Conservation (phyloP, 2,888 invertebrate species). For the Melipona bicolor region DNA sequence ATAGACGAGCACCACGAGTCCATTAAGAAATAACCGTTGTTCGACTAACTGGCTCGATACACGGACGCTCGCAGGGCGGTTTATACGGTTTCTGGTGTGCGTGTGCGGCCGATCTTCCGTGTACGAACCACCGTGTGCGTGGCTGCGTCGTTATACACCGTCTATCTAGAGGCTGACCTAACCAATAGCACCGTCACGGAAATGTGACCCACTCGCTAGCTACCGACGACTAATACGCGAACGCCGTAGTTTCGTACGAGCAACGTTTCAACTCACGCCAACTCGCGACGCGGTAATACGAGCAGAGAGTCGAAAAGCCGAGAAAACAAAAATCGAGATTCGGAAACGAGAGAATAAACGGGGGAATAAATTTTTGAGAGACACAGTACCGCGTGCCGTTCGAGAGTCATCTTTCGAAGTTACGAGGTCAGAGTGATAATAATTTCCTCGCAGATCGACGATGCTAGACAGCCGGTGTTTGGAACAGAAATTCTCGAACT, state of each 20-base stretch:
- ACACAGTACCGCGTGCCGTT: too few species aligned
- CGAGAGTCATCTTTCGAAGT: neutral
- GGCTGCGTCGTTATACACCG: constrained; percentile 31
- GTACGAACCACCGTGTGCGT: neutral
- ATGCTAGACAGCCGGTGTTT: neutral
- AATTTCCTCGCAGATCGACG: neutral
- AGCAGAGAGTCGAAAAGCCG: neutral
- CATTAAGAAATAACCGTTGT: constrained; percentile 74
- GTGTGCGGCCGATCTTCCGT: constrained; percentile 21
- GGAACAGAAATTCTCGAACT: neutral
- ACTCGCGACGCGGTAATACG: neutral
- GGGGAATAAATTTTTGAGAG: too few species aligned
- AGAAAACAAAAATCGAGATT: neutral
- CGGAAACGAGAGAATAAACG: neutral
- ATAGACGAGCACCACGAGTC: constrained; percentile 67
- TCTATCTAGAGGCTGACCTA: constrained; percentile 49
- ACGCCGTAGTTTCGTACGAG: constrained; percentile 21
- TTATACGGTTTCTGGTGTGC: constrained; percentile 36
- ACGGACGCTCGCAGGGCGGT: constrained; percentile 47
- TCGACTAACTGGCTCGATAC: constrained; percentile 66
- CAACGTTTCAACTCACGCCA: constrained; percentile 6
- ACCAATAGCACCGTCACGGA: constrained; percentile 41
- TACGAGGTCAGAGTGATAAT: neutral
- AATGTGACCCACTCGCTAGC: constrained; percentile 45
- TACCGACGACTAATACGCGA: constrained; percentile 25